These are phyloP conservation scores for Sinhomidia bicolor DNA, from an alignment of 2,888 invertebrate genomes.

Conservation along the genomic window DNA sequence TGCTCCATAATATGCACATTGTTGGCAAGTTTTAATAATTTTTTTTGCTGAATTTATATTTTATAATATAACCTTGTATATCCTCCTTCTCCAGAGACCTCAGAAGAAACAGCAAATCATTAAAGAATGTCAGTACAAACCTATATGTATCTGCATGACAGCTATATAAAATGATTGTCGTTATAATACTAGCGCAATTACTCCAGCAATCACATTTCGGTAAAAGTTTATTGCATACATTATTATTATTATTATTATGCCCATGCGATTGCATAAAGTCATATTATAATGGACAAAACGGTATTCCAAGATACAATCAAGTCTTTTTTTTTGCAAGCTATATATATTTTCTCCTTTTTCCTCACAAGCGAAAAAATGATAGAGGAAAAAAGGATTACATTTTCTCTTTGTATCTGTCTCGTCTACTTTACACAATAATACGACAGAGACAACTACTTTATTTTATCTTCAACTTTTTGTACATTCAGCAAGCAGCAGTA, in stretches of 20 bases:
- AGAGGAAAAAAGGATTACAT: conserved; percentile 31
- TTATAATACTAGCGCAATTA: not conserved
- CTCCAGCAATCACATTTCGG: not conserved
- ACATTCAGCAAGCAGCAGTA: conserved; percentile 8
- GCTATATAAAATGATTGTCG: too few relatives aligned
- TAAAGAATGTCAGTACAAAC: too few relatives aligned
- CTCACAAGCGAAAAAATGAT: not conserved
- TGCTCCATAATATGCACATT: too few relatives aligned
- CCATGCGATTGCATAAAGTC: not conserved
- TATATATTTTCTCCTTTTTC: not conserved
- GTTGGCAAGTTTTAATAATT: too few relatives aligned
- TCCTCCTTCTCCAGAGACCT: too few relatives aligned
- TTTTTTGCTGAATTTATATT: too few relatives aligned
- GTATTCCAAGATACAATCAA: not conserved
- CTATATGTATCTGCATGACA: too few relatives aligned
- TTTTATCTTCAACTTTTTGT: conserved; percentile 39
- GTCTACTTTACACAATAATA: conserved; percentile 22
- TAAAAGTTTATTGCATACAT: conserved; percentile 6
- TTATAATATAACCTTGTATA: too few relatives aligned
- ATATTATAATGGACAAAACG: not conserved
- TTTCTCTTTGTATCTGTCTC: conserved; percentile 47
- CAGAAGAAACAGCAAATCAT: too few relatives aligned
- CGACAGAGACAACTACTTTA: conserved; percentile 25
- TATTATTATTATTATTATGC: not conserved
- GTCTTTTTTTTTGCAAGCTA: not conserved